Conservation (phyloP, 2,888 invertebrate genomes). For the Drosophila conformis region DNA sequence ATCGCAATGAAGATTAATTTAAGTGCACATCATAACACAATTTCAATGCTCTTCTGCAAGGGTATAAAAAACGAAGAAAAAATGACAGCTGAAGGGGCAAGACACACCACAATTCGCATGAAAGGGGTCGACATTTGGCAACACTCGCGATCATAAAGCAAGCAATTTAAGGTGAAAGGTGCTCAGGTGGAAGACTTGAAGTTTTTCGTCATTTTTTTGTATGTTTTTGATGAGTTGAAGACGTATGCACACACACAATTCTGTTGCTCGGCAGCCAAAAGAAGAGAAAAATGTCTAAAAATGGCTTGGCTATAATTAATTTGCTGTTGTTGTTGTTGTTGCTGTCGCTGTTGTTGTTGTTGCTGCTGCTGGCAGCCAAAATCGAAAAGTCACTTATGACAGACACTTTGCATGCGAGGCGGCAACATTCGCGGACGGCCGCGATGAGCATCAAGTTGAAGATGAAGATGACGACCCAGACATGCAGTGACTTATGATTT, state of each 20-base stretch:
- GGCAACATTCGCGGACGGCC: slow-evolving; percentile 36
- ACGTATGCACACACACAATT: slow-evolving; percentile 33
- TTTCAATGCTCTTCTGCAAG: not conserved
- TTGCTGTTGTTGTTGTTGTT: slow-evolving; percentile 57
- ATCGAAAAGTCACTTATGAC: slow-evolving; percentile 80
- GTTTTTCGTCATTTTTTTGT: not conserved
- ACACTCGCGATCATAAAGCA: slow-evolving; percentile 76
- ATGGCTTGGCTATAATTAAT: slow-evolving; percentile 76
- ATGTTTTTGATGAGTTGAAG: slow-evolving; percentile 29
- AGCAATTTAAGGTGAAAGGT: slow-evolving; percentile 79
- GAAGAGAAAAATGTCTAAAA: slow-evolving; percentile 58
- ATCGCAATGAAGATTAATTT: not conserved
- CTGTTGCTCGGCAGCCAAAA: slow-evolving; percentile 23
- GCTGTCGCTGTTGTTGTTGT: slow-evolving; percentile 34
- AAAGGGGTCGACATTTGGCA: slow-evolving; percentile 72
- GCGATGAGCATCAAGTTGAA: slow-evolving; percentile 34
- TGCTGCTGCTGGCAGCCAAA: slow-evolving; percentile 69
- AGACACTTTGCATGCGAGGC: slow-evolving; percentile 79
- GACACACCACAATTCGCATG: slow-evolving; percentile 42
- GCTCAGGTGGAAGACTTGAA: slow-evolving; percentile 55
- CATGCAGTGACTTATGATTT: slow-evolving; percentile 80
- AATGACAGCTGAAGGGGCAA: slow-evolving; percentile 21
- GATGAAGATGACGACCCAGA: slow-evolving; percentile 74
- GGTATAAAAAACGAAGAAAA: slow-evolving; percentile 3
- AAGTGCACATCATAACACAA: not conserved